These are phyloP conservation scores for Coptodon rendalli DNA, from an alignment of 2,113 vertebrate genomes.

Conservation along the genomic window DNA sequence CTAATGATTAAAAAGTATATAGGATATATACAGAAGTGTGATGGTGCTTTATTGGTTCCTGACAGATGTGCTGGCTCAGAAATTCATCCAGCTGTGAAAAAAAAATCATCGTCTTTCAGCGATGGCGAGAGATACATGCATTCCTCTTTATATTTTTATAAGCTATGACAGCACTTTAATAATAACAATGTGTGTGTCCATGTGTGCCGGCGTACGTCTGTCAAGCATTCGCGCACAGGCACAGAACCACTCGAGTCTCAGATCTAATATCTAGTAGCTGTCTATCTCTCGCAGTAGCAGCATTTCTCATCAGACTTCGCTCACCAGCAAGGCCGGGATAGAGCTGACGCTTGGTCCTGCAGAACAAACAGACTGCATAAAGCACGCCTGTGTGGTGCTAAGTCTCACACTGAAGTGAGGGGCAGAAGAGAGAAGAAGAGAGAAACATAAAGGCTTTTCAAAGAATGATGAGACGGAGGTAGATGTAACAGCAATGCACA, in stretches of 20 bases:
- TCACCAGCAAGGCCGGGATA: neutral
- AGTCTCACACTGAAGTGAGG: constrained; percentile 41
- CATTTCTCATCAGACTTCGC: neutral
- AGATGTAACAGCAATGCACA: neutral
- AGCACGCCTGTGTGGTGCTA: constrained; percentile 43
- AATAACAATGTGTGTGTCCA: neutral
- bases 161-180: neutral
- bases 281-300: neutral
- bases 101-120: neutral
- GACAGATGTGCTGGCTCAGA: constrained; percentile 1
- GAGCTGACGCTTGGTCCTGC: neutral
- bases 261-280: neutral
- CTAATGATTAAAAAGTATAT: neutral
- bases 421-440: neutral
- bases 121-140: constrained; percentile 5
- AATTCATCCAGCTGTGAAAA: constrained; percentile 15
- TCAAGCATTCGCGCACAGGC: neutral
- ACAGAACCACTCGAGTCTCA: neutral
- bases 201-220: neutral
- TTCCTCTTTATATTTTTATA: neutral
- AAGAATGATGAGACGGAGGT: neutral
- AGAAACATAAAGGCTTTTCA: neutral
- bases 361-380: constrained; percentile 47
- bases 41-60: constrained; percentile 5
- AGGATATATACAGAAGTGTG: neutral